Conservation (phyloP, 2,113 vertebrate species). For the Misgurnus mizolepis region DNA sequence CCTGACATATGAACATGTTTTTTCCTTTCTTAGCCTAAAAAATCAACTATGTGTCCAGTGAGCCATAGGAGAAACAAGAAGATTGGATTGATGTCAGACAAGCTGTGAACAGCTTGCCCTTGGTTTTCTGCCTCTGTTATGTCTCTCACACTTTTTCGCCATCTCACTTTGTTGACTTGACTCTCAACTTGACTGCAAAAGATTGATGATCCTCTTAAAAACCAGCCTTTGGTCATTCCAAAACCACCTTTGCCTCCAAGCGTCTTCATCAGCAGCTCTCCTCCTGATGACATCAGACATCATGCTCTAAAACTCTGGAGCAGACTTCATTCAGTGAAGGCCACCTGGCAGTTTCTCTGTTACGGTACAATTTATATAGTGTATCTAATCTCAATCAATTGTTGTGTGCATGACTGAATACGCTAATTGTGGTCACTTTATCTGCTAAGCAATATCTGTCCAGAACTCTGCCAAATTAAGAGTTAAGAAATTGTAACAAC, state of each 20-base stretch:
- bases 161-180: slow-evolving; percentile 10
- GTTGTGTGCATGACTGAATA: slow-evolving; percentile 44
- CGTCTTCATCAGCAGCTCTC: neutral
- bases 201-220: slow-evolving; percentile 25
- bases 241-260: neutral
- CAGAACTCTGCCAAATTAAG: slow-evolving; percentile 45
- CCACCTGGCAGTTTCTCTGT: slow-evolving; percentile 1
- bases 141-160: neutral
- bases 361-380: neutral
- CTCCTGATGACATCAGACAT: slow-evolving; percentile 28
- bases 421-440: slow-evolving; percentile 15
- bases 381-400: slow-evolving; percentile 36
- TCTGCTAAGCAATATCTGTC: slow-evolving; percentile 48
- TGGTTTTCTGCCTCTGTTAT: slow-evolving; percentile 65
- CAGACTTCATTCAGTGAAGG: neutral
- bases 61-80: slow-evolving; percentile 57
- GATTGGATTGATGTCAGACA: slow-evolving; percentile 79
- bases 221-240: slow-evolving; percentile 29
- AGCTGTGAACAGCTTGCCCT: slow-evolving; percentile 74
- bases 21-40: slow-evolving; percentile 72
- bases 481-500: neutral
- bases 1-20: slow-evolving; percentile 9
- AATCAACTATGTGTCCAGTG: slow-evolving; percentile 79
- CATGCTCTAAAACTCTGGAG: slow-evolving; percentile 22
- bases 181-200: slow-evolving; percentile 32